A percentile compares a stretch with the other conserved stretches of the same genome.
phyloP scores from a whole-genome alignment of 2,113 vertebrate species.

The Poeciliopsis turrubarensis region DNA sequence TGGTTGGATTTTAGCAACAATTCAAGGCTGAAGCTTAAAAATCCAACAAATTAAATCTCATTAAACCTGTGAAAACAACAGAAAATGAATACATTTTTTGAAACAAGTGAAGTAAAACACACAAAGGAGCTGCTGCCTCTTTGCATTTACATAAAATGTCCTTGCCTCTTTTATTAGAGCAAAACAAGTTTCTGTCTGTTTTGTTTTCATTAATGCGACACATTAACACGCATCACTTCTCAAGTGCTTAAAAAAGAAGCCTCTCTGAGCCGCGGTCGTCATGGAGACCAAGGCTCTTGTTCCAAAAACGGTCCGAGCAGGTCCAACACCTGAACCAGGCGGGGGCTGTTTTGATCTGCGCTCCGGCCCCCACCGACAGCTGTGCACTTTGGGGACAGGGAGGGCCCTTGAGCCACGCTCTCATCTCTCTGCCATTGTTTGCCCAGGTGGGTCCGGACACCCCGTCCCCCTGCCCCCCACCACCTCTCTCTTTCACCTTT shows the following conservation, averaged over 20 bases:
- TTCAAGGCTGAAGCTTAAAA: not conserved
- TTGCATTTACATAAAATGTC: conserved; percentile 7
- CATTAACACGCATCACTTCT: conserved; percentile 48
- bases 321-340: conserved; percentile 70
- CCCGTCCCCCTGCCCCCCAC: conserved; percentile 14
- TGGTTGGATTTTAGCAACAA: too few species aligned
- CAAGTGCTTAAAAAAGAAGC: conserved; percentile 36
- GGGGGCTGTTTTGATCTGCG: conserved; percentile 61
- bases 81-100: not conserved
- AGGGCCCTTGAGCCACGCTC: conserved; percentile 72
- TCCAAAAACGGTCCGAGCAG: conserved; percentile 58
- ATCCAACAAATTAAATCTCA: not conserved
- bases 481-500: conserved; percentile 29
- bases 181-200: not conserved
- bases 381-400: conserved; percentile 68
- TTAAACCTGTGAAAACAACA: not conserved
- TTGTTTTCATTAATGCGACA: conserved; percentile 30
- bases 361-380: conserved; percentile 49
- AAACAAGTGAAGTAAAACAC: conserved; percentile 14
- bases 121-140: not conserved
- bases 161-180: conserved; percentile 7
- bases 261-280: conserved; percentile 38
- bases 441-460: conserved; percentile 69
- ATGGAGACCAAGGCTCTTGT: conserved; percentile 56
- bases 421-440: conserved; percentile 76